Percentiles rank a stretch among this genome's conserved stretches.
phyloP scores from a whole-genome alignment of 64 coral and sea anemone genomes.

The Dendronephthya gigantea region DNA sequence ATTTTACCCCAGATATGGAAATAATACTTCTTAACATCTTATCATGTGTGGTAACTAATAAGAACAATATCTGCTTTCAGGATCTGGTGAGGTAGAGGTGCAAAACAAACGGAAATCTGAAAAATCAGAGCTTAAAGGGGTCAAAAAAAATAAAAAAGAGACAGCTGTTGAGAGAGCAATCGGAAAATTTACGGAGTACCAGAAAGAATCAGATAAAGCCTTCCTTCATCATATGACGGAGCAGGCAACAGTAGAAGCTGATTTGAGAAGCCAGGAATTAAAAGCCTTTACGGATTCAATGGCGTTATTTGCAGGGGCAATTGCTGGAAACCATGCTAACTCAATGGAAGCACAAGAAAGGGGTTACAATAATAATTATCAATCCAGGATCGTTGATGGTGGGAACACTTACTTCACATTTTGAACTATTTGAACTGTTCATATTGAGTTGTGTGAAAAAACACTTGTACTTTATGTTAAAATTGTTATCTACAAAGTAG shows the following conservation, averaged over 20 bases:
- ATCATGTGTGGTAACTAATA: too few relatives aligned
- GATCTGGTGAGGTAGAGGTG: too few relatives aligned
- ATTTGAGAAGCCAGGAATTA: constrained; percentile 12
- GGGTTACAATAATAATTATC: background rate
- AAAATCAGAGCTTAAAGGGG: background rate
- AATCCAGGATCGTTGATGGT: background rate
- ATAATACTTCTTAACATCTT: too few relatives aligned
- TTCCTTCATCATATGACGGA: background rate
- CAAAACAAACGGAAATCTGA: background rate
- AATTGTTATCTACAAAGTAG: too few relatives aligned
- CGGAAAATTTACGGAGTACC: background rate
- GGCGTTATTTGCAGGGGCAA: constrained; percentile 11
- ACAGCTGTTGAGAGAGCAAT: constrained; percentile 3
- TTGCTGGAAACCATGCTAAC: constrained; percentile 19
- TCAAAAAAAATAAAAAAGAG: background rate
- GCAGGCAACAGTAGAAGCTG: constrained; percentile 8
- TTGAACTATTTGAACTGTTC: too few relatives aligned
- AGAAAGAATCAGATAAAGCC: constrained; percentile 1
- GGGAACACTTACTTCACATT: background rate
- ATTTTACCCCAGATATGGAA: too few relatives aligned
- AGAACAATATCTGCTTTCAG: too few relatives aligned
- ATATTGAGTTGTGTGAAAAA: too few relatives aligned
- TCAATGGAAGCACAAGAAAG: background rate
- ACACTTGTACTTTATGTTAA: too few relatives aligned
- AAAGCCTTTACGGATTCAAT: constrained; percentile 23